A percentile compares a stretch with the other conserved stretches of the same genome.
Conservation (phyloP, 2,113 vertebrate genomes). For the Mirounga angustirostris region DNA sequence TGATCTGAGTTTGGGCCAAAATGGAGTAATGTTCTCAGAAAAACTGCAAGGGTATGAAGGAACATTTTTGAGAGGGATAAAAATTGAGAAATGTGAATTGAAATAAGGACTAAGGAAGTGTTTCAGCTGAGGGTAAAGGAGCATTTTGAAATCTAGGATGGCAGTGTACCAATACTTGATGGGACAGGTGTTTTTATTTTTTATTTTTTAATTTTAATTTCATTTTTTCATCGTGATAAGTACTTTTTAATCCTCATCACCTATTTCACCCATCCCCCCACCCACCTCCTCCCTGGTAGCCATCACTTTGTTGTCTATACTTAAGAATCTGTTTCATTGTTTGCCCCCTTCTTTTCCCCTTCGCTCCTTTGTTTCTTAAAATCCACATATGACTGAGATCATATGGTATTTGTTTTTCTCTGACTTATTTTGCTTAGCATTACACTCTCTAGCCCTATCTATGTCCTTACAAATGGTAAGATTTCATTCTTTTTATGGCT, state of each 20-base stretch:
- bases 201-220: background rate
- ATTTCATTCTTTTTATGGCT: background rate
- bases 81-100: slow-evolving; percentile 38
- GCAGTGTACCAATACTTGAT: background rate
- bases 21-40: slow-evolving; percentile 3
- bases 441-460: background rate
- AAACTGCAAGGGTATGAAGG: slow-evolving; percentile 11
- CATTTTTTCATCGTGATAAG: background rate
- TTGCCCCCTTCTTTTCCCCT: background rate
- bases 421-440: background rate
- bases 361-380: background rate
- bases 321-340: background rate
- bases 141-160: slow-evolving; percentile 4
- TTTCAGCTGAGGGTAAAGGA: background rate
- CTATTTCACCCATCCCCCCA: background rate
- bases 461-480: background rate
- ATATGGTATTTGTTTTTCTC: background rate
- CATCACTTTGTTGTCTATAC: background rate
- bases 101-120: slow-evolving; percentile 47
- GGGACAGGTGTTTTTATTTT: slow-evolving; percentile 10
- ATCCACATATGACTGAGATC: background rate
- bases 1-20: slow-evolving; percentile 40
- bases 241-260: background rate
- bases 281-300: background rate
- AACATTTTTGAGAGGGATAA: slow-evolving; percentile 6